Evolutionary conservation across 2,888 invertebrate genomes (phyloP), one percentile per base, ranked within the genome.

Genomic region (Acanthosepion esculentum): DNA sequence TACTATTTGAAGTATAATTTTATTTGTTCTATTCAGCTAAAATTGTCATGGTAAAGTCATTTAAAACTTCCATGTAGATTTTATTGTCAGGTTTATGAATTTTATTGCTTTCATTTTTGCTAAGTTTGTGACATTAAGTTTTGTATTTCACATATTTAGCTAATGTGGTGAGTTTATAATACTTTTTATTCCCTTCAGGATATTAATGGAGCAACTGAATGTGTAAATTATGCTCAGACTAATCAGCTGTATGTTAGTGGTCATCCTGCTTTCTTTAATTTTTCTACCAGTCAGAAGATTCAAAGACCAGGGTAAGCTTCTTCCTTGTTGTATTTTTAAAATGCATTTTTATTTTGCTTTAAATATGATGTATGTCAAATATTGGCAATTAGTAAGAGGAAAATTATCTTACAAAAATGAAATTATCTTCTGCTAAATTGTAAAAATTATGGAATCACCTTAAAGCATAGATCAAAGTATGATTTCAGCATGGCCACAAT

Each of bases 211-310:
- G 96, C 97, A 15, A 96, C 95, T 91, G 96, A 96, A 95, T 97
- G 96, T 96, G 97, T 97, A 18, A 96, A 96, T 92, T 97, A 96
- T 96, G 96, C 96, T 55, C 95, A 97, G 96, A 95, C 96, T 29
- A 96, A 96, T 95, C 96, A 96, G 92, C 97, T 98, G n/a, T 97
- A 96, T 96, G 97, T 98, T 41, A 97, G 97, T 94, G 97, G 97
- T 20, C 97, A 97, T 95, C 97, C 97, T 55, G 97, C 97, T 6
- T 97, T 97, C 94, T 97, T 98, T 96, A 98, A 98, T 96, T 98
- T 96, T 95, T 98, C 98, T 5, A 97, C 97, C 20, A 97, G 97
- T 95, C 96, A 97, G 95, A 97, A 96, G 95, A 97, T 97, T 93
- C 97, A 97, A 95, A 96, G 97, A 95, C 96, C 97, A 94, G 95